Base-by-base conservation (phyloP, 2,888 invertebrate genomes). In the Ophion ventricosus region DNA sequence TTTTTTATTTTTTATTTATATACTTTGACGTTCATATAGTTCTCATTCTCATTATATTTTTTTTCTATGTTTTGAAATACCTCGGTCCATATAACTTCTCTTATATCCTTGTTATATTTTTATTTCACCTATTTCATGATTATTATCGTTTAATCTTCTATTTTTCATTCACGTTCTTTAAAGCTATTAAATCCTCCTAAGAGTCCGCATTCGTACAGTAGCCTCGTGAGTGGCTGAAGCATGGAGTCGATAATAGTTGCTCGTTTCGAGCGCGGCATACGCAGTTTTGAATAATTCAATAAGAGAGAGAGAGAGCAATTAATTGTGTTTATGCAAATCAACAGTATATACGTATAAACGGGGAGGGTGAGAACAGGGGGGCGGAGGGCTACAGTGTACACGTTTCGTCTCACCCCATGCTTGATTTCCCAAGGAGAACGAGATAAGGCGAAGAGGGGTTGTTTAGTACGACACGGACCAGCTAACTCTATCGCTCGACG, bases 311-410 rank as follows among this genome's bases (percentile, higher is more conserved):
- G 75, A 89, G 87, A 89, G 88, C 89, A 89, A 90, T 92, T 92
- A 92, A 92, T 92, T 92, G 92, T 92, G 88, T 92, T 92, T 90
- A 92, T 92, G 92, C 90, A 92, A 92, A 92, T 92, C 82, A 83
- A 82, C 85, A 85, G 80, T 35, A 67, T 66, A 64, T 73, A 57
- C 82, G 14, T 35, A 72, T 64, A 66, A 66, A 57, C 82, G 20
- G 40, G 74, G 23, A 73, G 69, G 80, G 66, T 63, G 14, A 14
- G 11, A 14, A 49, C 8, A 40, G 40, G 49, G 14, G 11, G 49
- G 49, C 14, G 14, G 49, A 14, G 49, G 49, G 11, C 40, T 54
- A 79, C 75, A 77, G 75, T 78, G 54, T 59, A 29, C 64, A 59
- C 70, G 79, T 70, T 84, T 74, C 67, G 73, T 57, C 80, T 70